Conservation (phyloP, 2,888 invertebrate species). For the Nowickia ferox region DNA sequence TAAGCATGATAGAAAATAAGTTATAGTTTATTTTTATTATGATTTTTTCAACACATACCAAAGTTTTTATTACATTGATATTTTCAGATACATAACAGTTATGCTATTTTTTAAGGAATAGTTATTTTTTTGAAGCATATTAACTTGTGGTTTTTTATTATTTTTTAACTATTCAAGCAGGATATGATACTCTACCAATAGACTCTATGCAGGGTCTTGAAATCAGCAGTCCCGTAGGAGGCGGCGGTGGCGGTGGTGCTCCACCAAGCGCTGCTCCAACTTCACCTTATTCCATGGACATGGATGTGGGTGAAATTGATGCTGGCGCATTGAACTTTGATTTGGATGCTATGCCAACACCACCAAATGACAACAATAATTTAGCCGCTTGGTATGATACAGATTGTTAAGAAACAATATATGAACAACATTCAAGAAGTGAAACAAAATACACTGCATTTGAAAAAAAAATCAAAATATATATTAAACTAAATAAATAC, state of each 20-base stretch:
- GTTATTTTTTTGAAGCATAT: slow-evolving; percentile 48
- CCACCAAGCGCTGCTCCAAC: slow-evolving; percentile 83
- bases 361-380: slow-evolving; percentile 95
- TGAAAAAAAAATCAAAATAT: slow-evolving; percentile 55
- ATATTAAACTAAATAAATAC: slow-evolving; percentile 3
- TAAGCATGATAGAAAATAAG: slow-evolving; percentile 11
- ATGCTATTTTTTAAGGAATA: slow-evolving; percentile 6
- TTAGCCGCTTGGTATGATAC: slow-evolving; percentile 99
- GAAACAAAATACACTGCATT: slow-evolving; percentile 34
- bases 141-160: slow-evolving; percentile 58
- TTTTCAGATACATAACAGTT: neutral
- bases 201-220: slow-evolving; percentile 98
- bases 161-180: slow-evolving; percentile 83
- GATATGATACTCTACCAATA: slow-evolving; percentile 99
- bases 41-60: slow-evolving; percentile 5
- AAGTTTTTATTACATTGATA: slow-evolving; percentile 14
- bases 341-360: slow-evolving; percentile 89
- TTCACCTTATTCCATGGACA: slow-evolving; percentile 91
- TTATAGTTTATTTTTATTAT: slow-evolving; percentile 8
- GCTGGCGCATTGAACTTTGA: slow-evolving; percentile 91
- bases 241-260: slow-evolving; percentile 77
- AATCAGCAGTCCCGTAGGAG: slow-evolving; percentile 86
- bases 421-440: neutral
- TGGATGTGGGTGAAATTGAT: slow-evolving; percentile 92
- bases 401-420: slow-evolving; percentile 87